phyloP scores from a whole-genome alignment of 1,140 invertebrate species.

The Ectropis grisescens region DNA sequence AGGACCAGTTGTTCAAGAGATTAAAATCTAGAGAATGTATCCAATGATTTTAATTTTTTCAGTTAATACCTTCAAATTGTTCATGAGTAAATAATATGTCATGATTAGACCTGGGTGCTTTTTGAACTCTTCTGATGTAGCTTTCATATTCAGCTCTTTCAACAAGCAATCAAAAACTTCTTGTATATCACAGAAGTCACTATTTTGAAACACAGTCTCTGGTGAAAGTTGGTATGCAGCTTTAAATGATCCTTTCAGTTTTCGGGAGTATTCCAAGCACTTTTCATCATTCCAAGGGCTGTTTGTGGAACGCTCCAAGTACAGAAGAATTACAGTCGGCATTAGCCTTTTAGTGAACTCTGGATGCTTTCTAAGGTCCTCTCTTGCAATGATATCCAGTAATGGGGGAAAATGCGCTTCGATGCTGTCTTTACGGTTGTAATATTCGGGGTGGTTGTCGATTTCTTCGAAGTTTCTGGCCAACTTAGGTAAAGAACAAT shows the following conservation, averaged over 20 bases:
- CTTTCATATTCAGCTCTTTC: constrained; percentile 29
- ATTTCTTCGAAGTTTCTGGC: constrained; percentile 29
- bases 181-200: constrained; percentile 24
- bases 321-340: constrained; percentile 28
- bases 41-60: constrained; percentile 1
- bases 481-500: constrained; percentile 37
- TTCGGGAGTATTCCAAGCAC: constrained; percentile 19
- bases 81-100: constrained; percentile 30
- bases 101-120: constrained; percentile 41
- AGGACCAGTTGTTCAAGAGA: neutral
- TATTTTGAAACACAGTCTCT: constrained; percentile 20
- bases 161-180: constrained; percentile 36
- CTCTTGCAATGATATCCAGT: constrained; percentile 19
- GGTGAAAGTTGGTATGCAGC: constrained; percentile 19
- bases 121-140: constrained; percentile 34
- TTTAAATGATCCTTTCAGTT: constrained; percentile 30
- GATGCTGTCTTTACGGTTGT: constrained; percentile 27
- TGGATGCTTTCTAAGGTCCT: constrained; percentile 14
- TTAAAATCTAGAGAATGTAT: too few relatives aligned
- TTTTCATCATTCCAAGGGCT: constrained; percentile 27
- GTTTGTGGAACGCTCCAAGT: constrained; percentile 27
- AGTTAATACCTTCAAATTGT: constrained; percentile 25
- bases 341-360: constrained; percentile 11
- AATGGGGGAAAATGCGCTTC: constrained; percentile 22
- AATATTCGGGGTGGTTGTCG: constrained; percentile 27